Percentiles rank a stretch among this genome's conserved stretches.
These are phyloP conservation scores for Pyrgus malvae DNA, from an alignment of 2,888 invertebrate genomes.

Conservation along the genomic window DNA sequence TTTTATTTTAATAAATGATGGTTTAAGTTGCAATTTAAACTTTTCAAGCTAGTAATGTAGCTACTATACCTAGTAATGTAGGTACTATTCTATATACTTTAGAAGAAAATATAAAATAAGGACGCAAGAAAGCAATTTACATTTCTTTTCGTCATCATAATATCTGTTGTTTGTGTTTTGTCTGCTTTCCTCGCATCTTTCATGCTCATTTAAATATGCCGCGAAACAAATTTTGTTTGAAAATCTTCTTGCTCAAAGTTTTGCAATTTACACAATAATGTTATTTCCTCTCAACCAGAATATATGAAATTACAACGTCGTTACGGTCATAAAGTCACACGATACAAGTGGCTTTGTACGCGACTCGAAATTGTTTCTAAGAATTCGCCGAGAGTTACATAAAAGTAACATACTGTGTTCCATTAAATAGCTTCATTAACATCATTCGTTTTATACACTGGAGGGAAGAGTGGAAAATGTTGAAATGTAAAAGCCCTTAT, in stretches of 20 bases:
- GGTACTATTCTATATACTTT: too few species aligned
- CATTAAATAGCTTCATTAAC: constrained; percentile 52
- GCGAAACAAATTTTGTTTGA: not conserved
- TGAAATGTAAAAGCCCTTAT: not conserved
- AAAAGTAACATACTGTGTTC: constrained; percentile 39
- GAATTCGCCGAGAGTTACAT: constrained; percentile 20
- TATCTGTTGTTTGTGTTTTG: too few species aligned
- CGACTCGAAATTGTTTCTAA: constrained; percentile 21
- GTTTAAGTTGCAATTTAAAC: too few species aligned
- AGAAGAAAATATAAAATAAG: too few species aligned
- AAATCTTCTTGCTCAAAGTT: not conserved
- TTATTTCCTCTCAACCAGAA: constrained; percentile 4
- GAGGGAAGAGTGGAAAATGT: constrained; percentile 49
- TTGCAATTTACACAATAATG: constrained; percentile 1
- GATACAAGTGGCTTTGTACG: constrained; percentile 17
- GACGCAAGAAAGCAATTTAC: too few species aligned
- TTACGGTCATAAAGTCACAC: constrained; percentile 20
- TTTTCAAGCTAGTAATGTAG: too few species aligned
- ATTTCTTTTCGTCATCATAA: too few species aligned
- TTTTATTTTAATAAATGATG: too few species aligned
- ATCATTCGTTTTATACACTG: constrained; percentile 54
- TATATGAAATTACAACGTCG: constrained; percentile 17
- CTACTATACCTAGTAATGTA: too few species aligned
- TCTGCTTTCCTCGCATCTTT: too few species aligned
- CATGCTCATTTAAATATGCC: not conserved